Percentiles rank a stretch among this genome's conserved stretches.
These are phyloP conservation scores for Apodemus speciosus DNA, from an alignment of 2,113 vertebrate genomes.

Conservation along the genomic window DNA sequence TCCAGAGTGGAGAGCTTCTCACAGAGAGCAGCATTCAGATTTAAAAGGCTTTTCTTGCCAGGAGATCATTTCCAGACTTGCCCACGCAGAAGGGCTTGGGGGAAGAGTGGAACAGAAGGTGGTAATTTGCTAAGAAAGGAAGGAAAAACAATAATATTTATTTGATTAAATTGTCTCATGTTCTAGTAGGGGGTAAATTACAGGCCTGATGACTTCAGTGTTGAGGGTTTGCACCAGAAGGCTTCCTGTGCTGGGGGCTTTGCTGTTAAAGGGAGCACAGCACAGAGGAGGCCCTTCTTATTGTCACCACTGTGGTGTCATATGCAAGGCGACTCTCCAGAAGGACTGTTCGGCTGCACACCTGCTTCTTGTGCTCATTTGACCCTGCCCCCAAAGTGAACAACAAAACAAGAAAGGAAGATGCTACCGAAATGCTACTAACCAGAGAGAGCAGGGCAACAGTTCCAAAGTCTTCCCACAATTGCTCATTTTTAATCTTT, in stretches of 20 bases:
- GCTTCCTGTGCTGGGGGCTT: conserved; percentile 57
- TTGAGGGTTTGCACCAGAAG: conserved; percentile 53
- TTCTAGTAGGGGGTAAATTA: conserved; percentile 77
- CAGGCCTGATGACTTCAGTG: conserved; percentile 70
- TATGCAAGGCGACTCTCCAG: neutral
- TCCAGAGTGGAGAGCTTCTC: neutral
- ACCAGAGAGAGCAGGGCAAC: neutral
- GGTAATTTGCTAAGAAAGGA: conserved; percentile 81
- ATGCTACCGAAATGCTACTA: neutral
- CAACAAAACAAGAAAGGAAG: neutral
- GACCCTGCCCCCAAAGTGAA: neutral
- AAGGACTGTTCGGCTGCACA: neutral
- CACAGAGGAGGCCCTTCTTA: neutral
- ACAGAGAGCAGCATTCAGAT: conserved; percentile 62
- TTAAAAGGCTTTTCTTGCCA: conserved; percentile 43
- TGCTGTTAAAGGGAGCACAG: neutral
- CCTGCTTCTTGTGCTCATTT: neutral
- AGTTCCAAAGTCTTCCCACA: neutral
- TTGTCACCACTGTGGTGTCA: neutral
- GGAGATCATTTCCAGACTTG: conserved; percentile 77
- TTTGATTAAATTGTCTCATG: conserved; percentile 78
- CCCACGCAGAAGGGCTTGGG: conserved; percentile 41
- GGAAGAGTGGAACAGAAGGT: conserved; percentile 65
- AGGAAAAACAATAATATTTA: conserved; percentile 81
- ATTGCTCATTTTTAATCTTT: neutral